Evolutionary conservation across 2,113 vertebrate genomes (phyloP), one percentile per base, ranked within the genome.

Genomic region (Chaetura pelagica): DNA sequence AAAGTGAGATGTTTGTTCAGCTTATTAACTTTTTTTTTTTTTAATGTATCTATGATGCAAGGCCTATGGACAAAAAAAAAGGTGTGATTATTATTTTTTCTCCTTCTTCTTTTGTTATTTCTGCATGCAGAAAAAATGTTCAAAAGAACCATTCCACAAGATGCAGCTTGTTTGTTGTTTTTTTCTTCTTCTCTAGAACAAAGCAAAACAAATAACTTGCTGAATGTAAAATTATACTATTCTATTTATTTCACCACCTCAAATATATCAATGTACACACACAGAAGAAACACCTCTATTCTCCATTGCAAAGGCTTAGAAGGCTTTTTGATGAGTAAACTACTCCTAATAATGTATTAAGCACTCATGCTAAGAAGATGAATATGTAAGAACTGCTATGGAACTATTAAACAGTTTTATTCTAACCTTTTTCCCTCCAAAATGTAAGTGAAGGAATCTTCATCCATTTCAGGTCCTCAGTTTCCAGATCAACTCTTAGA

Each of bases 401-500:
- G 8, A 51, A 54, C 3, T 26, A 61, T 87, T 35, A 58, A 42
- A 67, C 0, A 58, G 14, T 72, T 87, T 92, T 84, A 9, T 76
- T 78, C 51, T 22, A 15, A 58, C 3, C 32, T 4, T 58, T 87
- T 80, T 54, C 8, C 8, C 87, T 64, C 23, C 4, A 72, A 90
- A 77, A 63, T 32, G 1, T 26, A 40, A 26, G 10, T 62, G 46
- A 74, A 74, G 19, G 16, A 51, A 48, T 63, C 27, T 84, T 29
- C 10, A 40, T 48, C 11, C 5, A 15, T n/a, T 49, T 64, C 64
- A 97, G 84, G 57, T 96, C 61, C 12, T 23, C 32, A 34, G 13
- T 34, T 90, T 77, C 64, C 58, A 96, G 61, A 93, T 72, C 48
- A 95, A 72, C 92, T 97, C 95, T 97, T 97, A 97, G 91, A 97